These are phyloP conservation scores for Tachystola acroxantha DNA, from an alignment of 2,888 invertebrate species.

Conservation along the genomic window DNA sequence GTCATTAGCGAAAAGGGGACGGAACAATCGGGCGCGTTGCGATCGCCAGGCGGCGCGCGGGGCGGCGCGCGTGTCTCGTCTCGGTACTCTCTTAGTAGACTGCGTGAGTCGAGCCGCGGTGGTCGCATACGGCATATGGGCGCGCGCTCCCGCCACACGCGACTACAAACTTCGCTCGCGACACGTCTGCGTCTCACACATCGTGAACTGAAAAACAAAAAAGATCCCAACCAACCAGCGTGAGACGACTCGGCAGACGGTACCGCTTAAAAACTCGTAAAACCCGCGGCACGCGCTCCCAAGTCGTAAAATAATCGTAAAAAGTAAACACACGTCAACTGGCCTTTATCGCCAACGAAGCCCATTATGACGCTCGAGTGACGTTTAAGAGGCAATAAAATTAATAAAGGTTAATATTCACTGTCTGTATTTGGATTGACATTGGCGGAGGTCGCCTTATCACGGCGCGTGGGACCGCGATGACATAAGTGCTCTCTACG, in stretches of 20 bases:
- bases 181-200: constrained; percentile 41
- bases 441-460: constrained; percentile 73
- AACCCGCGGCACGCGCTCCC: constrained; percentile 70
- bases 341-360: constrained; percentile 72
- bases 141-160: constrained; percentile 59
- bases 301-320: constrained; percentile 78
- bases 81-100: constrained; percentile 78
- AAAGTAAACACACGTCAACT: constrained; percentile 75
- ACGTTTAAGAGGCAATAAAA: constrained; percentile 77
- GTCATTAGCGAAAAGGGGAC: constrained; percentile 78
- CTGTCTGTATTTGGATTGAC: constrained; percentile 64
- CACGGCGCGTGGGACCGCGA: constrained; percentile 67
- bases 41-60: constrained; percentile 69
- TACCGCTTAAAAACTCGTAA: constrained; percentile 73
- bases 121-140: constrained; percentile 60
- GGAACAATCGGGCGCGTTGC: constrained; percentile 66
- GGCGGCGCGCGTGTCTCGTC: constrained; percentile 78
- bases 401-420: constrained; percentile 72
- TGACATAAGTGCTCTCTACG: constrained; percentile 71
- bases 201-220: constrained; percentile 31
- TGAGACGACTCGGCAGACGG: constrained; percentile 50
- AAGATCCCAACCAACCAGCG: constrained; percentile 29
- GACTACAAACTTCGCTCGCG: constrained; percentile 70
- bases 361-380: constrained; percentile 77
- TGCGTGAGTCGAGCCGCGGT: constrained; percentile 82